These are phyloP conservation scores for Callopanchax toddi DNA, from an alignment of 2,113 vertebrate genomes.

Conservation along the genomic window DNA sequence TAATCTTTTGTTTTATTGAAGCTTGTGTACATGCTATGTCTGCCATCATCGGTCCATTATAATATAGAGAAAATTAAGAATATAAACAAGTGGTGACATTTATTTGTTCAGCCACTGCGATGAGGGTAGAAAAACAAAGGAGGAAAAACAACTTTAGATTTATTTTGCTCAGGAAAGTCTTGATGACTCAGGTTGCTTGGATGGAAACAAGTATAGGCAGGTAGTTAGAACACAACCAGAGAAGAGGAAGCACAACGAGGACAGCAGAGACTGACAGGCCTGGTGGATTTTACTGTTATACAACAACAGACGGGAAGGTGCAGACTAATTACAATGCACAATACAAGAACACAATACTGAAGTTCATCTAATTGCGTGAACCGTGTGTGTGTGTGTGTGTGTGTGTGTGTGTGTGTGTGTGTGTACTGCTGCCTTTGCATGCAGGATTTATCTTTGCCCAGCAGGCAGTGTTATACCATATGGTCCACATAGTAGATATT, in stretches of 20 bases:
- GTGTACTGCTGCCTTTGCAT: conserved; percentile 57
- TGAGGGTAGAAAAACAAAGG: background rate
- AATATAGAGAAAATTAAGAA: no score
- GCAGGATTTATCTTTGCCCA: conserved; percentile 75
- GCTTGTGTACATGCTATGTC: no score
- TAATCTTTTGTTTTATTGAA: no score
- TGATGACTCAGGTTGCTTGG: conserved; percentile 52
- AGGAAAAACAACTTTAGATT: conserved; percentile 5
- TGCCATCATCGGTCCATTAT: no score
- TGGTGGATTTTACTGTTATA: conserved; percentile 40
- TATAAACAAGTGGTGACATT: no score
- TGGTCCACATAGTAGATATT: conserved; percentile 66
- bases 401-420: conserved; percentile 15
- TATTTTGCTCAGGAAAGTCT: conserved; percentile 32
- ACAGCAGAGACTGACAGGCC: conserved; percentile 43
- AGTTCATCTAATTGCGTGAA: conserved; percentile 39
- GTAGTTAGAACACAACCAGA: conserved; percentile 37
- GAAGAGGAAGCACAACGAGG: conserved; percentile 15
- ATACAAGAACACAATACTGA: conserved; percentile 46
- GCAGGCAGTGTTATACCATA: conserved; percentile 73
- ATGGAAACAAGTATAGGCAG: conserved; percentile 56
- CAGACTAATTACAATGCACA: conserved; percentile 62
- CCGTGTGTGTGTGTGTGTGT: background rate
- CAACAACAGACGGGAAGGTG: conserved; percentile 57
- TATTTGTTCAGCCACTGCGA: no score